Evolutionary conservation across 2,113 vertebrate genomes (phyloP), one percentile per base, ranked within the genome.

Genomic region (Varanus salvator): DNA sequence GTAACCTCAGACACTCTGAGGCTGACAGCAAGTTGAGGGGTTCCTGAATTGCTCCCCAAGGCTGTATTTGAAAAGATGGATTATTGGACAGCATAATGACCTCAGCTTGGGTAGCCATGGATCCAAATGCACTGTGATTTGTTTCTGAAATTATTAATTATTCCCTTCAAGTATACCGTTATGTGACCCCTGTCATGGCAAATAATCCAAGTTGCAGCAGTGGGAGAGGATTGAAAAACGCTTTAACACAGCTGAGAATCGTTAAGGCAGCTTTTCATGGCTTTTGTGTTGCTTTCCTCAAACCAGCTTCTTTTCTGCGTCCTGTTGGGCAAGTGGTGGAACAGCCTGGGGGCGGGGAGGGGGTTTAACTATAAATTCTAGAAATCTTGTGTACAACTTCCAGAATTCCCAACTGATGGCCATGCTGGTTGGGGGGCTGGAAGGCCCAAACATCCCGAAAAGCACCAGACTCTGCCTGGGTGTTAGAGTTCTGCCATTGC

Each of bases 211-310:
- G 23, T 2, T 87, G 5, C 2, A 90, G 1, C n/a, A 71, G 0
- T 9, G 1, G 8, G 15, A 27, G 27, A 66, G 50, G n/a, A 2
- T 0, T 0, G 0, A 44, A 8, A 78, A 66, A 2, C 4, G 52
- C 38, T 44, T 44, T 44, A 44, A 44, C 38, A 44, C 3, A 44
- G 38, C 38, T 81, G 29, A 34, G 25, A 81, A 74, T 1, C 19
- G 74, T 25, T 66, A 34, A 8, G 6, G 9, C 38, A 7, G 2
- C 27, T 85, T 38, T 69, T 7, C 21, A 48, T 11, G 0, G 34
- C 68, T 3, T 19, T 12, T 48, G 14, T 34, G 19, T 25, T 74
- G 4, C 38, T 1, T 48, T n/a, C 25, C 12, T 9, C 7, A 68
- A 21, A 23, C 34, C 54, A 76, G 31, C 6, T 3, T 54, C n/a